These are phyloP conservation scores for Ypsolopha scabrella DNA, from an alignment of 2,888 invertebrate genomes.

Conservation along the genomic window DNA sequence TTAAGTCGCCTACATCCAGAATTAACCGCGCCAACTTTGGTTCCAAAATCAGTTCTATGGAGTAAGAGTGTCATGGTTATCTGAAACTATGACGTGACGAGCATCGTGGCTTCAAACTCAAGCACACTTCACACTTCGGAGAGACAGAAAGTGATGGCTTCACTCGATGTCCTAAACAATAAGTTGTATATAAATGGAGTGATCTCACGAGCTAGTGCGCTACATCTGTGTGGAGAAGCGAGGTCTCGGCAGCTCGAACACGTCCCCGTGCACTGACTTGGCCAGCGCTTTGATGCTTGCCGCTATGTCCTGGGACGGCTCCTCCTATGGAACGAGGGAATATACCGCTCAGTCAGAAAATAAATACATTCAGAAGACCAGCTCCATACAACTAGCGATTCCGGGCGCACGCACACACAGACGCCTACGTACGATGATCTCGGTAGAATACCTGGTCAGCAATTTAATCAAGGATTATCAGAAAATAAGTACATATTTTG, in stretches of 20 bases:
- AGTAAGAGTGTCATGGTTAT: neutral
- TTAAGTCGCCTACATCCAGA: too few species aligned
- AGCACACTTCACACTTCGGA: neutral
- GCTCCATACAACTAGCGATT: too few species aligned
- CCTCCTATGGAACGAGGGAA: conserved; percentile 44
- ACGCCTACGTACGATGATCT: too few species aligned
- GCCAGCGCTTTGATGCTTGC: conserved; percentile 94
- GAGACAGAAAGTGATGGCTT: conserved; percentile 1
- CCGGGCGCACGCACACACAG: too few species aligned
- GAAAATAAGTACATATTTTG: too few species aligned
- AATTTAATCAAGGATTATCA: too few species aligned
- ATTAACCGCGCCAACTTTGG: too few species aligned
- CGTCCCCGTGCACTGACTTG: conserved; percentile 89
- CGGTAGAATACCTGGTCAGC: too few species aligned
- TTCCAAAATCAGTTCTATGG: neutral
- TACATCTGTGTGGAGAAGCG: conserved; percentile 88
- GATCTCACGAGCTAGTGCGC: conserved; percentile 15
- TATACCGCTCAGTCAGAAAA: too few species aligned
- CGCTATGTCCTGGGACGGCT: conserved; percentile 83
- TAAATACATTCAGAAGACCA: too few species aligned
- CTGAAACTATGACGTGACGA: neutral
- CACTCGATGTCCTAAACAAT: neutral
- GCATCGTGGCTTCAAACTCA: neutral
- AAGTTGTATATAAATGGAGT: neutral
- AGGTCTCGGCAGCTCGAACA: conserved; percentile 89